Conservation (phyloP, 2,113 vertebrate genomes). For the Antigone vipio region DNA sequence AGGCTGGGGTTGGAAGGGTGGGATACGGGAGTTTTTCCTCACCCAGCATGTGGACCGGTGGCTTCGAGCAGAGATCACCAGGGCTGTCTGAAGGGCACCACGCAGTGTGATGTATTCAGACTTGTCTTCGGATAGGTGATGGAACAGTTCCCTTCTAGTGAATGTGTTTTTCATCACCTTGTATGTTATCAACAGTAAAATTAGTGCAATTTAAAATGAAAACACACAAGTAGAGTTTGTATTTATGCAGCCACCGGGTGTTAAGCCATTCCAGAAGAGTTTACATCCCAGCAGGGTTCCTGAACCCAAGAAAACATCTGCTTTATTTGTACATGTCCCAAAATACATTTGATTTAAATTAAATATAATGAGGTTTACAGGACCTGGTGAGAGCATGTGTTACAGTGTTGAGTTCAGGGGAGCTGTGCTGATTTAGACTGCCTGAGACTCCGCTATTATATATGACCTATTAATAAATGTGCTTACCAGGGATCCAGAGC, state of each 20-base stretch:
- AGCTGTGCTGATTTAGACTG: neutral
- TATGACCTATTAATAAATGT: neutral
- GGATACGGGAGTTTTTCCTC: neutral
- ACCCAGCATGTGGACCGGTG: neutral
- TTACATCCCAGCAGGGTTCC: neutral
- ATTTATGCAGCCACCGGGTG: neutral
- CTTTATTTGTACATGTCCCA: neutral
- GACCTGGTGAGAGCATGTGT: neutral
- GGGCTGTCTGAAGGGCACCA: neutral
- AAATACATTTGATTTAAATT: neutral
- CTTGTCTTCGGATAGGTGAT: neutral
- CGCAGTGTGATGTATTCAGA: neutral
- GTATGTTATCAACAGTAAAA: neutral
- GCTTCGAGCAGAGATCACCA: neutral
- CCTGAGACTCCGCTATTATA: fast-evolving
- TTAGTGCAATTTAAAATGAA: neutral
- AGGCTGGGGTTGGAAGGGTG: neutral
- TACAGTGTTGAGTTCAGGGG: neutral
- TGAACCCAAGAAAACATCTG: neutral
- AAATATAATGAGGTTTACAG: neutral
- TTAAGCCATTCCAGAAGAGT: neutral
- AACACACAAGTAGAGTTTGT: neutral
- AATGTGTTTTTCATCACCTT: neutral
- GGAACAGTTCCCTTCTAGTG: neutral
- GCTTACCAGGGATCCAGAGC: neutral